phyloP scores from a whole-genome alignment of 2,113 vertebrate species.

The Ceyx melanurus region DNA sequence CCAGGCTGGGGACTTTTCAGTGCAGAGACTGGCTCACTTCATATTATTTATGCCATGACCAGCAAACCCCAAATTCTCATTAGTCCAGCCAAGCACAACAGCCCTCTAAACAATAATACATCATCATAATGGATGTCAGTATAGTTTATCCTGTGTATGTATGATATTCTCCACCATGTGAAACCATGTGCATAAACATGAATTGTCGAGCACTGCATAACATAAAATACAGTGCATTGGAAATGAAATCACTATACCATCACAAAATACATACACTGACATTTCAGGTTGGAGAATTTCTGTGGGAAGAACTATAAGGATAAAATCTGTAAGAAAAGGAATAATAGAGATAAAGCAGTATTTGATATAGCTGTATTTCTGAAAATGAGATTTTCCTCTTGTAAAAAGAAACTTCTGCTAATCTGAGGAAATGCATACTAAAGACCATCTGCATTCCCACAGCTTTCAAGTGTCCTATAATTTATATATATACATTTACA shows the following conservation, averaged over 20 bases:
- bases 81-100: background rate
- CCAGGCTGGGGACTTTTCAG: background rate
- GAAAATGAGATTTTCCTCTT: background rate
- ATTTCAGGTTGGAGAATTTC: background rate
- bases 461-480: background rate
- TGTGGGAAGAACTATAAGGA: background rate
- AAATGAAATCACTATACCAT: background rate
- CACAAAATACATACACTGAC: background rate
- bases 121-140: background rate
- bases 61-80: background rate
- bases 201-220: background rate
- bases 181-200: background rate
- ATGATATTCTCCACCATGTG: background rate
- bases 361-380: background rate
- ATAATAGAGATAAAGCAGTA: background rate
- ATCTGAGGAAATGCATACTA: background rate
- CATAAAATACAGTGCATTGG: background rate
- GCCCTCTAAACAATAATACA: background rate
- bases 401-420: background rate
- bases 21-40: background rate
- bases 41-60: background rate
- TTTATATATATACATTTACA: background rate
- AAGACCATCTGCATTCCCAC: background rate
- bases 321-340: background rate
- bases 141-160: background rate